phyloP scores from a whole-genome alignment of 2,888 invertebrate species.

The Rhingia rostrata region DNA sequence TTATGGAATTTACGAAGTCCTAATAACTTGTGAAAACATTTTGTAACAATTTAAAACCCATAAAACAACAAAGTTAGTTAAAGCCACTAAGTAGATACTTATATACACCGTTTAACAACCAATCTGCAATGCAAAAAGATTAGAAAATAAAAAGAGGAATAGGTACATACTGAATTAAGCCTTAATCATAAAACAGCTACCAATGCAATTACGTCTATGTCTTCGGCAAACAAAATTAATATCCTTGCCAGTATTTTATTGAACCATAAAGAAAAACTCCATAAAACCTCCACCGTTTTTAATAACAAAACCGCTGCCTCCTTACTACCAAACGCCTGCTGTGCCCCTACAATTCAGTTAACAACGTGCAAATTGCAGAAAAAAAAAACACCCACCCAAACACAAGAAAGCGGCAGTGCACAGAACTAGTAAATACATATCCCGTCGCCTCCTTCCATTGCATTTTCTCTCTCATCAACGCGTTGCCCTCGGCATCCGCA shows the following conservation, averaged over 20 bases:
- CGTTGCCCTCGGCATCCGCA: conserved; percentile 54
- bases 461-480: conserved; percentile 44
- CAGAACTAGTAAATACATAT: conserved; percentile 30
- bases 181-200: conserved; percentile 20
- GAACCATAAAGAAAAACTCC: conserved; percentile 57
- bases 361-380: conserved; percentile 70
- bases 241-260: conserved; percentile 47
- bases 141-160: background rate
- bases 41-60: too few relatives aligned
- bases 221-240: conserved; percentile 37
- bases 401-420: conserved; percentile 18
- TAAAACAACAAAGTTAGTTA: too few relatives aligned
- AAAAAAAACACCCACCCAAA: background rate
- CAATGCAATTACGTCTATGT: conserved; percentile 17
- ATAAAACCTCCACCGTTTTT: conserved; percentile 49
- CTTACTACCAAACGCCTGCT: conserved; percentile 16
- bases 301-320: conserved; percentile 39
- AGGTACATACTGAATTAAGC: background rate
- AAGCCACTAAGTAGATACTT: conserved; percentile 10
- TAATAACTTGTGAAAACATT: too few relatives aligned
- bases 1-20: too few relatives aligned
- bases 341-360: conserved; percentile 48
- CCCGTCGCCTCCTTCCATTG: conserved; percentile 14
- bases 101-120: conserved; percentile 12
- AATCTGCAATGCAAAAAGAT: background rate